Base-by-base conservation (phyloP, 2,888 invertebrate species). In the Yponomeuta malinellus region DNA sequence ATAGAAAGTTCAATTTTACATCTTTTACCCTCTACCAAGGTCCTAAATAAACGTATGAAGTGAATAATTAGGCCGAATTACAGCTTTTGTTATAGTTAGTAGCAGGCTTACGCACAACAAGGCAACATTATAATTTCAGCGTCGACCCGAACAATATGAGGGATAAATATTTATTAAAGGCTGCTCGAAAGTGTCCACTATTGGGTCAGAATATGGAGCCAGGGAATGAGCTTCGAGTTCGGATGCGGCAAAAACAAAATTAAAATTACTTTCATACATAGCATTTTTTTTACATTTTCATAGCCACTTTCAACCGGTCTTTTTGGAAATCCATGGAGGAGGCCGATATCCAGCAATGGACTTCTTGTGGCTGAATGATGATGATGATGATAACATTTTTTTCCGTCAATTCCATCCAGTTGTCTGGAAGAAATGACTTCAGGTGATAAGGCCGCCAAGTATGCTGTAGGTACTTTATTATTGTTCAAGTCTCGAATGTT, bases 121-220 rank as follows among this genome's bases (percentile, higher is more conserved):
- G 52, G 48, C 72, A 73, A 76, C 74, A 75, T 77, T 77, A 77
- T 85, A 85, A 85, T 87, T 82, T 81, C 75, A 78, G 77, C 74
- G 79, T 77, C 75, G 76, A 74, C 80, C 52, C 81, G 77, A 84
- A 89, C 89, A 88, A 88, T 89, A 87, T 86, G 86, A 83, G 83
- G 86, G 83, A 90, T 90, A 89, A 90, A 90, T 90, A 90, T 90
- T 90, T 90, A 90, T 90, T 89, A 89, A 87, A 83, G 85, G 79
- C 52, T 70, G 79, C 68, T 70, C 70, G 80, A 83, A 87, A 88
- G 80, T 89, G 89, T 88, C 88, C 89, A 87, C 86, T 90, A 90
- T 88, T 82, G 84, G 89, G 87, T 85, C 82, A 82, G 68, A 23
- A 72, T 77, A 4, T 48, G 31, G 29, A 65, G 65, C 9, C 12